Percentiles rank a stretch among this genome's conserved stretches.
Evolutionary conservation across 1,140 invertebrate genomes (phyloP).

Genomic region (Ephestia elutella): DNA sequence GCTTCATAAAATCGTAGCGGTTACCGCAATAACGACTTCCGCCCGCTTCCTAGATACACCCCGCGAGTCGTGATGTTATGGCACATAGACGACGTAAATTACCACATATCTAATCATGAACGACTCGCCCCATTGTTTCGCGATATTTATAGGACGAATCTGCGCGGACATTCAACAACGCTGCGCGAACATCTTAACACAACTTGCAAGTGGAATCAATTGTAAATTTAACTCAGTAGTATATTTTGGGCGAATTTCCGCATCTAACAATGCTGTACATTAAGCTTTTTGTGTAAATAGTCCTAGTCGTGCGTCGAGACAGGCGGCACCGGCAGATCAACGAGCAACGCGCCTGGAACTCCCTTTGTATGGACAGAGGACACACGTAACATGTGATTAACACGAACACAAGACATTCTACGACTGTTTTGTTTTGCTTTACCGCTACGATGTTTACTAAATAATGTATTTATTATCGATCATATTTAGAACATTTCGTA

Average conservation of each 20-base stretch:
- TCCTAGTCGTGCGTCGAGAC: conserved; percentile 39
- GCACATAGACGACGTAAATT: conserved; percentile 31
- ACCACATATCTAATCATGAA: conserved; percentile 16
- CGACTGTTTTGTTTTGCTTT: conserved; percentile 70
- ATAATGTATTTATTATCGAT: conserved; percentile 42
- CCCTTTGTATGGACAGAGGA: conserved; percentile 17
- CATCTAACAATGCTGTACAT: conserved; percentile 72
- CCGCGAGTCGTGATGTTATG: conserved; percentile 45
- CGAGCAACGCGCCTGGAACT: conserved; percentile 36
- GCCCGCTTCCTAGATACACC: conserved; percentile 47
- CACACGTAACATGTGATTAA: conserved; percentile 70
- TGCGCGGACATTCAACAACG: conserved; percentile 24
- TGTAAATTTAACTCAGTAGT: conserved; percentile 60
- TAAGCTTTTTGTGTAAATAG: conserved; percentile 72
- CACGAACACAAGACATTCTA: conserved; percentile 60
- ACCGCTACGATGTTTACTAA: conserved; percentile 72
- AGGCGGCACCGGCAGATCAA: conserved; percentile 33
- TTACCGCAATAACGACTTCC: conserved; percentile 58
- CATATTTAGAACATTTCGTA: conserved; percentile 44
- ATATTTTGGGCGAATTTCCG: conserved; percentile 61
- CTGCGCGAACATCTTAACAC: conserved; percentile 42
- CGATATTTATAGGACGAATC: conserved; percentile 4
- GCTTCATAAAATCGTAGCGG: conserved; percentile 63
- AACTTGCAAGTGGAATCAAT: conserved; percentile 37
- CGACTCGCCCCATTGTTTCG: conserved; percentile 17